Base-by-base conservation (phyloP, 2,797 vertebrate genomes). In the Halcyon chelicuti region DNA sequence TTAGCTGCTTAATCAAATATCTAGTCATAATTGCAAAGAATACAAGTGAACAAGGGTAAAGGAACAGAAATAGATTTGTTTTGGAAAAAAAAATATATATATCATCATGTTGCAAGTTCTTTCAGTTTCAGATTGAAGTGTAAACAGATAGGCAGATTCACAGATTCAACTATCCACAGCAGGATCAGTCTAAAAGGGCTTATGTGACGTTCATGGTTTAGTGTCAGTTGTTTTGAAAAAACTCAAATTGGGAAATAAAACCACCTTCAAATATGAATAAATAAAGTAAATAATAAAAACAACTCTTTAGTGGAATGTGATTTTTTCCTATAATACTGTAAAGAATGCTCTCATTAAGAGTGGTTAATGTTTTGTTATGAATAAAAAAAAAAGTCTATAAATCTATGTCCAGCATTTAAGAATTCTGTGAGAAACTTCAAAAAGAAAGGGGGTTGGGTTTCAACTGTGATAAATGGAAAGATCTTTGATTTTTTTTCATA, bases 151-250 rank as follows among this genome's bases (percentile, higher is more conserved):
- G 29, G 3, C 16, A 60, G 22, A 39, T 42, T 47, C 16, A 65
- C 7, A 46, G 14, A 51, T 63, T 74, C 44, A 60, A 46, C 17
- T 60, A 6, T 44, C 40, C 33, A 52, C 4, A 35, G 9, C 7
- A 39, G 17, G 2, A 47, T 40, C 15, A 15, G 18, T 74, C 20
- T 58, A 73, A 35, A 29, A 70, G 8, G 3, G 7, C 6, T 88
- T 70, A 73, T 40, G 35, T 83, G 52, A 82, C 5, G 10, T 10
- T 49, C 14, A 58, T 1, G 0, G 7, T 55, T 62, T 2, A 0
- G 7, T 52, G 31, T 31, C 18, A 71, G 5, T n/a, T 49, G 15
- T 54, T 92, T 57, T 84, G 37, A 63, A 91, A 63, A 91, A 92
- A 63, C 5, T 68, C 33, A 84, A 81, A 72, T 3, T 54, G 3